phyloP scores from a whole-genome alignment of 2,888 invertebrate genomes.

The Deilephila porcellus region DNA sequence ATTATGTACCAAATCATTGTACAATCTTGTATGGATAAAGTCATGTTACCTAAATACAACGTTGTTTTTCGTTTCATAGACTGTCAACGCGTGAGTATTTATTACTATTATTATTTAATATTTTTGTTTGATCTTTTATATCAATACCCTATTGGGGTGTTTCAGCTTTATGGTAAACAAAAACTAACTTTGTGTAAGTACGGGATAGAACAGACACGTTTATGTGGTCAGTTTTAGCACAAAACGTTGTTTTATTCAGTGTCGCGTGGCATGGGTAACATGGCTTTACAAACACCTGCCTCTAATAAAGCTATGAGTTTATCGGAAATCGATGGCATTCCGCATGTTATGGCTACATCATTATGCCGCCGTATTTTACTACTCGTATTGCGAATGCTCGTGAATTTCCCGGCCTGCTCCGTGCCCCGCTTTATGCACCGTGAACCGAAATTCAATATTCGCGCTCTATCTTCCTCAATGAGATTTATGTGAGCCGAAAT shows the following conservation, averaged over 20 bases:
- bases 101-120: no score
- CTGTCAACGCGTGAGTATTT: no score
- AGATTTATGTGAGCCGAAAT: background rate
- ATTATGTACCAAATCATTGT: no score
- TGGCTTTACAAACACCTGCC: background rate
- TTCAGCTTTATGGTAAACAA: no score
- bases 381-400: background rate
- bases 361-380: background rate
- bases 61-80: no score
- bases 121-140: no score
- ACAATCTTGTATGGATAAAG: no score
- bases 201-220: no score
- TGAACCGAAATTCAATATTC: background rate
- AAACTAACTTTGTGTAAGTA: no score
- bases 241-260: background rate
- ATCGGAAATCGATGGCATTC: conserved; percentile 1
- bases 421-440: background rate
- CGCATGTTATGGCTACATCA: background rate
- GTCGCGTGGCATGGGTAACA: background rate
- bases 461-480: background rate
- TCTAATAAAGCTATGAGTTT: background rate
- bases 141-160: no score
- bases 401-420: background rate
- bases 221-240: background rate
- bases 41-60: no score